A percentile compares a stretch with the other conserved stretches of the same genome.
Evolutionary conservation across 2,113 vertebrate species (phyloP).

Genomic region (Echinops telfairi): DNA sequence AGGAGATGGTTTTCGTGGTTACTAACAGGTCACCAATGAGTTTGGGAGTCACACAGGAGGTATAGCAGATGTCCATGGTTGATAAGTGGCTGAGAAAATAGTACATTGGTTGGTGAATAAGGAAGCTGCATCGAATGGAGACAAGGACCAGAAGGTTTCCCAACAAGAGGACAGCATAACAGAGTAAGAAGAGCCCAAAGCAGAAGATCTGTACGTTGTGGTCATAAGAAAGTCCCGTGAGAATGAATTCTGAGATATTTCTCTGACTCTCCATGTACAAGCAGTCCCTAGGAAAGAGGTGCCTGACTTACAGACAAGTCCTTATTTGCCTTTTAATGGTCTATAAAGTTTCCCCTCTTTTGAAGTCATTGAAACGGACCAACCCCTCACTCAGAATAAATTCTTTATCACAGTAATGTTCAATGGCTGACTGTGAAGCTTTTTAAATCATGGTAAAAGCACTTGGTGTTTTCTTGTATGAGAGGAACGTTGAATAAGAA

Average conservation of each 20-base stretch:
- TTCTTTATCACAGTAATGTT: too few species aligned
- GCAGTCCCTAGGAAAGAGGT: too few species aligned
- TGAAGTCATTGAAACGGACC: too few species aligned
- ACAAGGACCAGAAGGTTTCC: constrained; percentile 42
- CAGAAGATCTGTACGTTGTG: not conserved
- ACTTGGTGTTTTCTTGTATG: too few species aligned
- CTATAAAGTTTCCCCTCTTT: too few species aligned
- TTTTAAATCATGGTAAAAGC: too few species aligned
- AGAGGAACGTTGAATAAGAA: too few species aligned
- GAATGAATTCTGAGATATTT: constrained; percentile 33
- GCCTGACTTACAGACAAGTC: too few species aligned
- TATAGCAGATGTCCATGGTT: constrained; percentile 5
- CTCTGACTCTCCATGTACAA: constrained; percentile 12
- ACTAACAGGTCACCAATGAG: not conserved
- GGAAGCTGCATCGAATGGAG: not conserved
- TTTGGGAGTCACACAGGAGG: not conserved
- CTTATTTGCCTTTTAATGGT: too few species aligned
- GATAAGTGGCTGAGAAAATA: constrained; percentile 44
- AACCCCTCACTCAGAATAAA: too few species aligned
- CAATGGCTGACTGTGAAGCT: too few species aligned
- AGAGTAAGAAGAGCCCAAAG: not conserved
- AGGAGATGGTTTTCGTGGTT: not conserved
- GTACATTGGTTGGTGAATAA: constrained; percentile 45
- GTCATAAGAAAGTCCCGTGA: not conserved
- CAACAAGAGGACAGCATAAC: not conserved